Percentiles rank a stretch among this genome's conserved stretches.
Conservation (phyloP, 2,888 invertebrate genomes). For the Patella pellucida region DNA sequence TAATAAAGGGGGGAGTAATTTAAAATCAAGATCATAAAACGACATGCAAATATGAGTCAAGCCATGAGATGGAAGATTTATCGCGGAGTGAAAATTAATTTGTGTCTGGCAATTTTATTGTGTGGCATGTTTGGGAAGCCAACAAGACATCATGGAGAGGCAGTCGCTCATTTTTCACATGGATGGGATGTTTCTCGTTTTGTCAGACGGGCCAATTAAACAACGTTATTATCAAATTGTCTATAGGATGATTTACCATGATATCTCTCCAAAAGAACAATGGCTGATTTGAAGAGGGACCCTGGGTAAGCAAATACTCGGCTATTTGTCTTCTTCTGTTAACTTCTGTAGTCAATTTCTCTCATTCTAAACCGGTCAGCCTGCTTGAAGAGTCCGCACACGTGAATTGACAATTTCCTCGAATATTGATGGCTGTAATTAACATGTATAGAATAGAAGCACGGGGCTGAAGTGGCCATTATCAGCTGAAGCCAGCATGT, state of each 20-base stretch:
- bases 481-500: not conserved
- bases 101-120: conserved; percentile 12
- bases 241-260: too few species aligned
- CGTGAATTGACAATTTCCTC: conserved; percentile 2
- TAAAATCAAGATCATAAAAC: conserved; percentile 3
- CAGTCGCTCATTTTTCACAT: too few species aligned
- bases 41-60: not conserved
- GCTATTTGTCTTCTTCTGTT: too few species aligned
- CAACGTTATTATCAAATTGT: too few species aligned
- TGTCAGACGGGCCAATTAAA: too few species aligned
- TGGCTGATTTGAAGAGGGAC: too few species aligned
- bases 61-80: not conserved
- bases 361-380: not conserved
- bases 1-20: not conserved
- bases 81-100: not conserved
- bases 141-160: too few species aligned
- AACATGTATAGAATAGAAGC: not conserved
- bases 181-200: too few species aligned
- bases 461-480: conserved; percentile 1
- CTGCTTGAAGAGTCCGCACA: not conserved
- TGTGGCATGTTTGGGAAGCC: not conserved
- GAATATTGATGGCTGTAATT: conserved; percentile 11
- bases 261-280: too few species aligned
- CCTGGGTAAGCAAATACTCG: too few species aligned
- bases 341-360: not conserved